phyloP scores from a whole-genome alignment of 2,113 vertebrate genomes.

The Podocnemis expansa region DNA sequence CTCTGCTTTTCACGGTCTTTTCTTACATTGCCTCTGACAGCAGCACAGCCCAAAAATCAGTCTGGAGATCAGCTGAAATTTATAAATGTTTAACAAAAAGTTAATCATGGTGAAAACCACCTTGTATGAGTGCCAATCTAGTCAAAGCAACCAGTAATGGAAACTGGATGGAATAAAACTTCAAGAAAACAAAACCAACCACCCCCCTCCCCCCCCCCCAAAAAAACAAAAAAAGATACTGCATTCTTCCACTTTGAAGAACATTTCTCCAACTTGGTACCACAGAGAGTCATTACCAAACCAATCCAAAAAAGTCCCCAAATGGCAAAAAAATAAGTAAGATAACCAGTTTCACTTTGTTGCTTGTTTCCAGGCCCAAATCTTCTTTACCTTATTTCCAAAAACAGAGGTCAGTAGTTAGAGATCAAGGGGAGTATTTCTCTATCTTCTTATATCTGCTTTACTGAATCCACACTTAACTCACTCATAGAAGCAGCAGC shows the following conservation, averaged over 20 bases:
- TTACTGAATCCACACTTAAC: neutral
- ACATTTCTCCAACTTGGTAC: neutral
- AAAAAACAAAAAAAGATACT: neutral
- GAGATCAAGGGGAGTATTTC: neutral
- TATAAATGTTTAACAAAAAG: neutral
- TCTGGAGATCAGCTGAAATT: neutral
- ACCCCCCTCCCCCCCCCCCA: too few relatives aligned
- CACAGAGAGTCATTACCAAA: neutral
- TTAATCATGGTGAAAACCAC: neutral
- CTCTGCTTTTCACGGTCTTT: too few relatives aligned
- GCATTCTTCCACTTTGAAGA: neutral
- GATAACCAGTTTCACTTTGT: neutral
- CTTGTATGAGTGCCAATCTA: neutral
- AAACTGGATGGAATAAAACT: too few relatives aligned
- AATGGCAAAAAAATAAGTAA: neutral
- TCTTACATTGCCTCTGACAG: neutral
- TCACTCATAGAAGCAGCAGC: neutral
- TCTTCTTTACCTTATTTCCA: neutral
- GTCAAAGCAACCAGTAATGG: neutral
- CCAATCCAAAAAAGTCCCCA: neutral
- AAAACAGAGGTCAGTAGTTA: neutral
- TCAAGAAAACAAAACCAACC: neutral
- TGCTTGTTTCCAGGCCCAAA: neutral
- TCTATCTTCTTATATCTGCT: neutral
- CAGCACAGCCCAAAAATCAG: neutral